Conservation (phyloP, 2,113 vertebrate species). For the Theropithecus gelada region DNA sequence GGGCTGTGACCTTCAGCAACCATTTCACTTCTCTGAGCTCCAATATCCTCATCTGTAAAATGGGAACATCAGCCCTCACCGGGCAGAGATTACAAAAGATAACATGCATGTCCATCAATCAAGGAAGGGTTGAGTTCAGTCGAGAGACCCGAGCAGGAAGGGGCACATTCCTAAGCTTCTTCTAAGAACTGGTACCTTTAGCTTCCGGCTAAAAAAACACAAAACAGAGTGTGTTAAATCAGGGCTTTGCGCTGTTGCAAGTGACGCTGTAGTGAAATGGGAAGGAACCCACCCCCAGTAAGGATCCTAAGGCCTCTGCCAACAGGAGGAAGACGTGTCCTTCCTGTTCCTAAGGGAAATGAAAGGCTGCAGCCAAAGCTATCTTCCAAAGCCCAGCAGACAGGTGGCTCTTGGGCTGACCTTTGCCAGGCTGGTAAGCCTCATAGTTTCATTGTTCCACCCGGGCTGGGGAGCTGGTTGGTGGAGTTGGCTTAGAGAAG, state of each 20-base stretch:
- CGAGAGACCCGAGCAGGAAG: slow-evolving; percentile 27
- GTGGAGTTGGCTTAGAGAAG: slow-evolving; percentile 84
- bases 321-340: slow-evolving; percentile 32
- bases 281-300: neutral
- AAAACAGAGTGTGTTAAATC: slow-evolving; percentile 17
- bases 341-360: slow-evolving; percentile 54
- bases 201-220: slow-evolving; percentile 70
- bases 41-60: slow-evolving; percentile 44
- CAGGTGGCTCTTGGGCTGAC: slow-evolving; percentile 80
- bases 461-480: slow-evolving; percentile 82
- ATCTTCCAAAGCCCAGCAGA: slow-evolving; percentile 68
- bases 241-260: slow-evolving; percentile 47
- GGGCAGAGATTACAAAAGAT: slow-evolving; percentile 6
- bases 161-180: slow-evolving; percentile 44
- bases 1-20: neutral
- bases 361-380: slow-evolving; percentile 64
- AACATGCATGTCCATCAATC: neutral
- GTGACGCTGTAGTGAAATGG: slow-evolving; percentile 57
- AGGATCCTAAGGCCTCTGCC: slow-evolving; percentile 11
- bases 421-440: slow-evolving; percentile 67
- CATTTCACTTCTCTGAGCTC: neutral
- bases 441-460: slow-evolving; percentile 80
- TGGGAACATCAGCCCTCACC: neutral
- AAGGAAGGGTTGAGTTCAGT: slow-evolving; percentile 14
- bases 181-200: slow-evolving; percentile 64